A percentile compares a stretch with the other conserved stretches of the same genome.
These are phyloP conservation scores for Epiblema foenella DNA, from an alignment of 2,888 invertebrate species.

Conservation along the genomic window DNA sequence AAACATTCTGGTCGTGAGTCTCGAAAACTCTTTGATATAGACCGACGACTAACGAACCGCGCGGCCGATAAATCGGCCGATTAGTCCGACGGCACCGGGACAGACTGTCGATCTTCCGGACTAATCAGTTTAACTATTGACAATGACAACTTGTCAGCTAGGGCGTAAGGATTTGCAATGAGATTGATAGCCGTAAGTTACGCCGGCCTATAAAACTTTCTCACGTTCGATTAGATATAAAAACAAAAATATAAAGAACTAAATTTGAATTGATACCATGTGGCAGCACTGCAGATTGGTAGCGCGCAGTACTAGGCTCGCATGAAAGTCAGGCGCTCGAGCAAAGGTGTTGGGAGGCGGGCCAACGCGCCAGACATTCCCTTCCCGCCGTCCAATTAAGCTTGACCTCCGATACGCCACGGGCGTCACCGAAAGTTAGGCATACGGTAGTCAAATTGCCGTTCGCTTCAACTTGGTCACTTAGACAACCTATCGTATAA, in stretches of 20 bases:
- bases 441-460: conserved; percentile 55
- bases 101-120: conserved; percentile 59
- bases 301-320: conserved; percentile 74
- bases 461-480: conserved; percentile 62
- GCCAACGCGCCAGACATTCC: conserved; percentile 77
- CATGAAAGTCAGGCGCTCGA: conserved; percentile 79
- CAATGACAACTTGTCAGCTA: conserved; percentile 57
- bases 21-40: conserved; percentile 72
- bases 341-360: conserved; percentile 77
- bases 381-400: conserved; percentile 75
- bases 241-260: conserved; percentile 5
- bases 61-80: conserved; percentile 51
- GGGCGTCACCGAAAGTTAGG: conserved; percentile 57
- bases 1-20: conserved; percentile 75
- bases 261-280: conserved; percentile 20
- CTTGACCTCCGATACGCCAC: conserved; percentile 70
- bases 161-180: conserved; percentile 40
- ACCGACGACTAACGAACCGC: conserved; percentile 73
- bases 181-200: conserved; percentile 22
- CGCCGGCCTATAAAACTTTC: conserved; percentile 12
- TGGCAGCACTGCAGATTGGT: conserved; percentile 51
- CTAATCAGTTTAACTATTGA: conserved; percentile 62
- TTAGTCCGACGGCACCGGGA: conserved; percentile 55
- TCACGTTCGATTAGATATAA: conserved; percentile 13
- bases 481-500: conserved; percentile 58